Evolutionary conservation across 2,797 vertebrate genomes (phyloP).

Genomic region (Protosalanx chinensis): DNA sequence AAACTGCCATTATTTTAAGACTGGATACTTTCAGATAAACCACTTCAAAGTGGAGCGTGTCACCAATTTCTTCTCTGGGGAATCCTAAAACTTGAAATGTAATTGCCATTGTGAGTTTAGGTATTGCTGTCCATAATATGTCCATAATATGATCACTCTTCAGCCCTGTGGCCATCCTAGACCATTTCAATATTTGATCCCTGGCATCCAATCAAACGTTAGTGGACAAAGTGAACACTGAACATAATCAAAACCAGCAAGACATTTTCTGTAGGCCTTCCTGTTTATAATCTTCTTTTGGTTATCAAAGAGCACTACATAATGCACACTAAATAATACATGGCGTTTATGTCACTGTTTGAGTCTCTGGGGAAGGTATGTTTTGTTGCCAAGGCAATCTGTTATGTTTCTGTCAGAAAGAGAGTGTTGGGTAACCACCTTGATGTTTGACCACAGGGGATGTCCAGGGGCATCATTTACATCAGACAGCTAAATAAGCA

Average conservation of each 20-base stretch:
- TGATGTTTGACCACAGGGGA: conserved; percentile 26
- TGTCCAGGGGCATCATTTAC: conserved; percentile 1
- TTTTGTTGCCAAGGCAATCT: not conserved
- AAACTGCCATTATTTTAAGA: not conserved
- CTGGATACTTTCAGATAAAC: not conserved
- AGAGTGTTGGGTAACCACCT: not conserved
- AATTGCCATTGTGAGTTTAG: not conserved
- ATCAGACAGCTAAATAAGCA: conserved; percentile 40
- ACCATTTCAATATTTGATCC: conserved; percentile 7
- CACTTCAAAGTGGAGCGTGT: not conserved
- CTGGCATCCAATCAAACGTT: not conserved
- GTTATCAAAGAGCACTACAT: too few relatives aligned
- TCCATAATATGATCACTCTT: not conserved
- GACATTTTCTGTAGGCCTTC: too few relatives aligned
- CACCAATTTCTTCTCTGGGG: not conserved
- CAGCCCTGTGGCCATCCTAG: not conserved
- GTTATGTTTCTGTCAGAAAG: conserved; percentile 19
- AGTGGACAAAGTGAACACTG: too few relatives aligned
- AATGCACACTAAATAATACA: too few relatives aligned
- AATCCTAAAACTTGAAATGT: not conserved
- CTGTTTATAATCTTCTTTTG: too few relatives aligned
- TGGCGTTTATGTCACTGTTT: too few relatives aligned
- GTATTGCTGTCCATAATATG: not conserved
- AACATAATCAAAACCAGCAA: too few relatives aligned
- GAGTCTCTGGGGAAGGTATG: too few relatives aligned